Base-by-base conservation (phyloP, 1,140 invertebrate species). In the Diachasma alloeum region DNA sequence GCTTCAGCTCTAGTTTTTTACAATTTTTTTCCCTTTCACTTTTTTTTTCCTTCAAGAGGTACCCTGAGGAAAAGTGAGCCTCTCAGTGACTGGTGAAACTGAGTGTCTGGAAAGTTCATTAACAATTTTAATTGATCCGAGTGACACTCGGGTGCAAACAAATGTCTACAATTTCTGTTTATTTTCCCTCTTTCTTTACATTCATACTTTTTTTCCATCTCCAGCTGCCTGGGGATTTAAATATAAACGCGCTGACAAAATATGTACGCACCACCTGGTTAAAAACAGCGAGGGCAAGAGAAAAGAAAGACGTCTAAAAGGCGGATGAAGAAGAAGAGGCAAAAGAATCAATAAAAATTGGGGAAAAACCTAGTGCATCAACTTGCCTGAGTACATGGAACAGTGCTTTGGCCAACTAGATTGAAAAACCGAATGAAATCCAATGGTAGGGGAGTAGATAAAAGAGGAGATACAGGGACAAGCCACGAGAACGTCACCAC, bases 61-160 rank as follows among this genome's bases (percentile, higher is more conserved):
- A 39, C 9, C 31, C 66, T 31, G 15, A 37, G 66, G 69, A 63
- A 76, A 76, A 63, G 53, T 76, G 67, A 71, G 13, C 53, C 44
- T 70, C 36, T 44, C 69, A 59, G 31, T 63, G 19, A 15, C 46
- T 75, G 42, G 68, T 66, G 24, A 56, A 67, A 76, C 39, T 39
- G 48, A 26, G 19, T 24, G 75, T 71, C 75, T 76, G 69, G 37
- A 63, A 76, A 76, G 53, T 76, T 76, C 75, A 76, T 76, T 69
- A 76, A 76, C 75, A 76, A 76, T 53, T 76, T 72, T 66, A 76
- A 76, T 76, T 76, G 59, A 76, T 72, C 36, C 37, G 11, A 13
- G 31, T 71, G 48, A 68, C 53, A 48, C 19, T 59, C 10, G 68
- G 59, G 15, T 39, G n/a, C 53, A 70, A 19, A 76, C 53, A 72